These are phyloP conservation scores for Nesogale talazaci DNA, from an alignment of 2,113 vertebrate genomes.

Conservation along the genomic window DNA sequence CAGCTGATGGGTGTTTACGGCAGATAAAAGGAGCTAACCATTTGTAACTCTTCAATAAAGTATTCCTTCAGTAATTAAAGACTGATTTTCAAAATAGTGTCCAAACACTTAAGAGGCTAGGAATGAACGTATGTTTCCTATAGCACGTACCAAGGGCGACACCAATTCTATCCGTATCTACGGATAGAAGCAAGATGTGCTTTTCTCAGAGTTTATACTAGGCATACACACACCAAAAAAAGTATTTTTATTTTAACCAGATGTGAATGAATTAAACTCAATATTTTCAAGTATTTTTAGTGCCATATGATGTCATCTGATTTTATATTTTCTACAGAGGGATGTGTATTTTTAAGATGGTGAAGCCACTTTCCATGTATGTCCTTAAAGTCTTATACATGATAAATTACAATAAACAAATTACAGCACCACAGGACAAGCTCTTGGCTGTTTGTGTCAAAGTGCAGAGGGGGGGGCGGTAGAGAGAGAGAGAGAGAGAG, in stretches of 20 bases:
- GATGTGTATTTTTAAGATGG: constrained; percentile 43
- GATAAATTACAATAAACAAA: constrained; percentile 59
- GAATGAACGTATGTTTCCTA: not conserved
- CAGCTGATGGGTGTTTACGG: accelerated
- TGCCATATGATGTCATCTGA: constrained; percentile 62
- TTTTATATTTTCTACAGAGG: constrained; percentile 59
- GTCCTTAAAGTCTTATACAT: not conserved
- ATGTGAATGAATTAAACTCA: constrained; percentile 65
- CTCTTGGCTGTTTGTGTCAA: constrained; percentile 37
- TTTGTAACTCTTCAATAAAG: not conserved
- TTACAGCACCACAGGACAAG: constrained; percentile 2
- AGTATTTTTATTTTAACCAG: constrained; percentile 83
- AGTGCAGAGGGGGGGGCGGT: too few relatives aligned
- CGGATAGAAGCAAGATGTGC: constrained; percentile 43
- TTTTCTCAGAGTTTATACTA: constrained; percentile 67
- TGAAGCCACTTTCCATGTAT: constrained; percentile 26
- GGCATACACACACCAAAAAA: constrained; percentile 19
- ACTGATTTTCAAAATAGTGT: not conserved
- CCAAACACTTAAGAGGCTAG: not conserved
- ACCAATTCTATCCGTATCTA: not conserved
- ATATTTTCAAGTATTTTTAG: constrained; percentile 78
- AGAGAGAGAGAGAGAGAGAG: too few relatives aligned
- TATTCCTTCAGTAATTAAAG: not conserved
- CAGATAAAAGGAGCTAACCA: not conserved
- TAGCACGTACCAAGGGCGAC: not conserved